These are phyloP conservation scores for Exephanes ischioxanthus DNA, from an alignment of 2,888 invertebrate species.

Conservation along the genomic window DNA sequence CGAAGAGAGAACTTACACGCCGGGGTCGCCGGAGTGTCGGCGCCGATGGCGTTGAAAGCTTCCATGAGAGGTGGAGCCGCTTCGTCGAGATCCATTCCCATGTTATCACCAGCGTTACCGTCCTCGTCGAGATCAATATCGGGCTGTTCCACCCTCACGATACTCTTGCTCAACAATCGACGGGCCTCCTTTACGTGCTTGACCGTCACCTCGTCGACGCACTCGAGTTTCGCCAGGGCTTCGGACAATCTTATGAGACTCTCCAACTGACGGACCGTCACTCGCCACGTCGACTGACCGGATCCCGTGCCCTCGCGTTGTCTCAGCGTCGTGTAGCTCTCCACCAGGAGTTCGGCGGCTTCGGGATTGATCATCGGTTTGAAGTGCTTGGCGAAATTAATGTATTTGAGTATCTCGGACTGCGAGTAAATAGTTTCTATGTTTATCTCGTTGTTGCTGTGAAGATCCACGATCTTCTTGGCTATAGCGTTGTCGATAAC, in stretches of 20 bases:
- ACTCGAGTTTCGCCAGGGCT: conserved; percentile 98
- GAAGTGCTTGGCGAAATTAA: conserved; percentile 98
- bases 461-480: conserved; percentile 97
- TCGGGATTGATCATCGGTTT: conserved; percentile 95
- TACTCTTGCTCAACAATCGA: conserved; percentile 96
- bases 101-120: conserved; percentile 83
- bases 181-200: conserved; percentile 97
- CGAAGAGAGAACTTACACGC: conserved; percentile 59
- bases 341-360: conserved; percentile 93
- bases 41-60: conserved; percentile 72
- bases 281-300: conserved; percentile 94
- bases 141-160: conserved; percentile 98
- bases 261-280: conserved; percentile 98
- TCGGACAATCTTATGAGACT: conserved; percentile 98
- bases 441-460: conserved; percentile 93
- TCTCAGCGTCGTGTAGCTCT: conserved; percentile 94
- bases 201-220: conserved; percentile 94
- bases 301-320: conserved; percentile 91
- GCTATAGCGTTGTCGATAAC: conserved; percentile 99
- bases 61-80: conserved; percentile 84
- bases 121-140: conserved; percentile 97
- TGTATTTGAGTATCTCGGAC: conserved; percentile 96
- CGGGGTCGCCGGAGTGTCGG: conserved; percentile 55
- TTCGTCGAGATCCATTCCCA: conserved; percentile 86
- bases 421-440: conserved; percentile 93